Conservation (phyloP, 2,888 invertebrate genomes). For the Dorcus hopei region DNA sequence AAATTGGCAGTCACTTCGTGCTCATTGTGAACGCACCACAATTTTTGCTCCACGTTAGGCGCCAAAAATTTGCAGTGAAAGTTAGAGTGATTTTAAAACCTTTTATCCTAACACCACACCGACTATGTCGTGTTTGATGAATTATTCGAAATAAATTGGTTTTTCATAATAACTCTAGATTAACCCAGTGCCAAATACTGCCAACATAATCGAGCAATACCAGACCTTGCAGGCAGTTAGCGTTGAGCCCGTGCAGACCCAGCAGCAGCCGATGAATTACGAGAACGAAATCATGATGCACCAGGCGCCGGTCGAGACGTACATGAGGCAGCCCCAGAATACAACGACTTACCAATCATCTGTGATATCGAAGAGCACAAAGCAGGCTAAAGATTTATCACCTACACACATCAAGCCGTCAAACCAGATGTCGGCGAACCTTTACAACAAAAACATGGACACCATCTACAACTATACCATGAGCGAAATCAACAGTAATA, state of each 20-base stretch:
- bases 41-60: too few species aligned
- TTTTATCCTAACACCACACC: too few species aligned
- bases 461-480: constrained; percentile 20
- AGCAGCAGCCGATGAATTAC: constrained; percentile 19
- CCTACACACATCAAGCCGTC: constrained; percentile 11
- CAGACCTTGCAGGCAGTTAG: constrained; percentile 27
- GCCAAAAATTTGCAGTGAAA: too few species aligned
- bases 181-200: constrained; percentile 17
- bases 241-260: constrained; percentile 27
- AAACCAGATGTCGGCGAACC: not conserved
- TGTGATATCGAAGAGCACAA: constrained; percentile 37
- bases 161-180: constrained; percentile 10
- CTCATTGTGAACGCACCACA: too few species aligned
- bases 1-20: too few species aligned
- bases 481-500: constrained; percentile 15
- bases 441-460: constrained; percentile 20
- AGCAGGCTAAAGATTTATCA: constrained; percentile 27
- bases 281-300: constrained; percentile 23
- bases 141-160: too few species aligned
- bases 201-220: constrained; percentile 42
- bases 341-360: constrained; percentile 10
- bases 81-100: too few species aligned
- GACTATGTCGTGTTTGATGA: too few species aligned
- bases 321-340: constrained; percentile 14
- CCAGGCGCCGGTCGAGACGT: constrained; percentile 19